phyloP scores from a whole-genome alignment of 92 coral and sea anemone genomes.

The Porites rus region DNA sequence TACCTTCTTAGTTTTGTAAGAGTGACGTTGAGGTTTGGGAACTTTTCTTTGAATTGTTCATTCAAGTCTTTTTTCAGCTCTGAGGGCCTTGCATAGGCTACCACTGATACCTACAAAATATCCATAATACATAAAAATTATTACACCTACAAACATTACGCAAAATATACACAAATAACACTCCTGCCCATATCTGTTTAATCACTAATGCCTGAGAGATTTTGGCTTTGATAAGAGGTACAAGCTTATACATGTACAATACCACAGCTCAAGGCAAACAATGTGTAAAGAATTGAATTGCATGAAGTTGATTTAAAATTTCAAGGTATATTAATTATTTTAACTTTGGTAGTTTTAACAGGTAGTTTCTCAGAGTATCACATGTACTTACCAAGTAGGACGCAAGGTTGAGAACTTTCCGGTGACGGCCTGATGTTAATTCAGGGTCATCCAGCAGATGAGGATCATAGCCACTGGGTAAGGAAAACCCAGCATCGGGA shows the following conservation, averaged over 20 bases:
- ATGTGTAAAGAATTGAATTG: no score
- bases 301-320: no score
- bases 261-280: no score
- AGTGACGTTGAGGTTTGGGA: slow-evolving; percentile 92
- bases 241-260: background rate
- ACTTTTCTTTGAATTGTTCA: slow-evolving; percentile 98
- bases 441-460: slow-evolving; percentile 94
- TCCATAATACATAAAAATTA: background rate
- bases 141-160: background rate
- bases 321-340: background rate
- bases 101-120: slow-evolving; percentile 85
- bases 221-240: no score
- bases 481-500: slow-evolving; percentile 8
- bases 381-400: slow-evolving; percentile 89
- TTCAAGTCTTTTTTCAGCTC: slow-evolving; percentile 97
- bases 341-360: background rate
- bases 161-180: background rate
- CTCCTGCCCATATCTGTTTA: no score
- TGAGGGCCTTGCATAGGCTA: slow-evolving; percentile 96
- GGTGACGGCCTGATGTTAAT: slow-evolving; percentile 94
- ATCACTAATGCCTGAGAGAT: no score
- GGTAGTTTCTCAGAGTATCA: background rate
- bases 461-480: slow-evolving; percentile 76
- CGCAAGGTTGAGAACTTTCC: slow-evolving; percentile 88
- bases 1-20: slow-evolving; percentile 98